phyloP scores from a whole-genome alignment of 2,797 vertebrate species.

The Falco naumanni region DNA sequence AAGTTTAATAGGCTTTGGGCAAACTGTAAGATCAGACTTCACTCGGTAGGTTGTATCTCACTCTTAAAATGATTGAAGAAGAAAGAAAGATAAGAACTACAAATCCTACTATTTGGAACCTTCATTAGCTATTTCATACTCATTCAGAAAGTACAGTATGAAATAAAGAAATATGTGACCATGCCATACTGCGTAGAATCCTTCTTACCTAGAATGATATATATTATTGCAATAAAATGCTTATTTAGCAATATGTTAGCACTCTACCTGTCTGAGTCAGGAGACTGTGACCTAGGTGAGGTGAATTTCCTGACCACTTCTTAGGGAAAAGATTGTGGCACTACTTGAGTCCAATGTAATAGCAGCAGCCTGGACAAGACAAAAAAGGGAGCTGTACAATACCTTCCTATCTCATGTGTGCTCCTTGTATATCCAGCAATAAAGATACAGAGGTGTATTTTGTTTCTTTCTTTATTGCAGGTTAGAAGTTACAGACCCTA shows the following conservation, averaged over 20 bases:
- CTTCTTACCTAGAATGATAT: background rate
- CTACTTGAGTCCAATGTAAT: background rate
- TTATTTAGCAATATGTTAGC: background rate
- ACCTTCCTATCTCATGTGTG: background rate
- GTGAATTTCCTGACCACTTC: background rate
- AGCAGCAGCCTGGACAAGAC: background rate
- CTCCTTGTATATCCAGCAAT: background rate
- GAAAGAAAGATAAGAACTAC: background rate
- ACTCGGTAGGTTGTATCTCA: background rate
- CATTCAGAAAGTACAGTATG: background rate
- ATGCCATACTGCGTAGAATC: background rate
- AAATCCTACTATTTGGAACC: background rate
- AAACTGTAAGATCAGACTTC: slow-evolving; percentile 1
- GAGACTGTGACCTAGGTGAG: background rate
- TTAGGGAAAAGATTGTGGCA: background rate
- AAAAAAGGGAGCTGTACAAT: background rate
- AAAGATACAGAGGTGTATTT: background rate
- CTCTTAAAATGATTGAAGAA: background rate
- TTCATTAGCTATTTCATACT: background rate
- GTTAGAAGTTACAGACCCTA: background rate
- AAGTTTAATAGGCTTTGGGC: background rate
- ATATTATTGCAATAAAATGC: background rate
- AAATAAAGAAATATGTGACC: background rate
- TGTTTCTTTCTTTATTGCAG: background rate
- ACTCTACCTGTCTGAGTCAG: background rate